A percentile compares a stretch with the other conserved stretches of the same genome.
Evolutionary conservation across 2,888 invertebrate genomes (phyloP).

Genomic region (Sialis lutaria): DNA sequence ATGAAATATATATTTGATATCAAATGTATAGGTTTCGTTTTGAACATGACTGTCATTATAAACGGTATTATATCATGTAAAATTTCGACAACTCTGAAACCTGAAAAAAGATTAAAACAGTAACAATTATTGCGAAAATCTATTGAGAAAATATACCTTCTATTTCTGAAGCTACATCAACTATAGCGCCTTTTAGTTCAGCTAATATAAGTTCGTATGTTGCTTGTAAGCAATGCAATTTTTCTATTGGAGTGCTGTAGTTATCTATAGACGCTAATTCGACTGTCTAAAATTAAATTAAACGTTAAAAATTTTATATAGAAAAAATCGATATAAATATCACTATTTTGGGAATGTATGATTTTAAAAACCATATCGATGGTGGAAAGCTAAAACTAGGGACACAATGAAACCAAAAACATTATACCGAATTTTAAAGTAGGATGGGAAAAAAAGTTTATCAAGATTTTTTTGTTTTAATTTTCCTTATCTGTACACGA

Average conservation of each 20-base stretch:
- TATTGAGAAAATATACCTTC: conserved; percentile 14
- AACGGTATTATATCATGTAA: conserved; percentile 24
- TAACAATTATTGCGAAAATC: too few relatives aligned
- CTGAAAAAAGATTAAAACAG: conserved; percentile 6
- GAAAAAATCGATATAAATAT: too few relatives aligned
- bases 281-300: conserved; percentile 19
- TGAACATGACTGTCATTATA: conserved; percentile 24
- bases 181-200: conserved; percentile 26
- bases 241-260: conserved; percentile 24
- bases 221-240: conserved; percentile 25
- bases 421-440: too few relatives aligned
- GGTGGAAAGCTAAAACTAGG: too few relatives aligned
- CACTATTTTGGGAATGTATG: too few relatives aligned
- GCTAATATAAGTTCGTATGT: conserved; percentile 28
- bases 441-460: too few relatives aligned
- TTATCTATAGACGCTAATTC: conserved; percentile 26
- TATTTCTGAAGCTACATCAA: conserved; percentile 21
- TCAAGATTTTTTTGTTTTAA: too few relatives aligned
- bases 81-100: conserved; percentile 19
- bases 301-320: not conserved
- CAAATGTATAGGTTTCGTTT: conserved; percentile 25
- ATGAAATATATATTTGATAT: conserved; percentile 27
- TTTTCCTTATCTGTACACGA: too few relatives aligned
- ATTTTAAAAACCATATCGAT: too few relatives aligned
- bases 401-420: too few relatives aligned